Conservation (phyloP, 2,797 vertebrate species). For the Eutrigla gurnardus region DNA sequence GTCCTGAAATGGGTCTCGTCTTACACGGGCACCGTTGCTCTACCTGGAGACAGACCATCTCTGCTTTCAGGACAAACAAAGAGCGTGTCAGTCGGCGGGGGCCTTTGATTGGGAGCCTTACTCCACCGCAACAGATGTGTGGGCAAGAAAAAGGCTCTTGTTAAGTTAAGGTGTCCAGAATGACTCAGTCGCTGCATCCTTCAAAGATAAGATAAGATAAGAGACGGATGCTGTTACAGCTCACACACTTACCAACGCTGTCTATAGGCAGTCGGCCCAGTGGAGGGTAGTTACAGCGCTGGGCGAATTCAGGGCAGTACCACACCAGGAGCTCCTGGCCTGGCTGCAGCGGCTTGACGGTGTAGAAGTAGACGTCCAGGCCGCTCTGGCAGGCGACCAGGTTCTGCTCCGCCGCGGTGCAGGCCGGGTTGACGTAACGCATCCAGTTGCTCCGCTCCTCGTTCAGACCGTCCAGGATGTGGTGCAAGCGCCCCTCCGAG, state of each 20-base stretch:
- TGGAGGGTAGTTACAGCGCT: conserved; percentile 91
- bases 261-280: conserved; percentile 87
- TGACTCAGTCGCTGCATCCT: neutral
- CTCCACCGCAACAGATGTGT: conserved; percentile 47
- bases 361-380: conserved; percentile 95
- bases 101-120: conserved; percentile 54
- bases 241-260: conserved; percentile 85
- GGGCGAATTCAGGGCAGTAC: conserved; percentile 92
- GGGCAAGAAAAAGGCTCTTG: conserved; percentile 24
- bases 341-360: conserved; percentile 89
- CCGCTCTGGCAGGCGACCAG: conserved; percentile 94
- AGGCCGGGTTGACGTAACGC: conserved; percentile 93
- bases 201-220: neutral
- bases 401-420: conserved; percentile 89
- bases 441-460: conserved; percentile 97
- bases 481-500: conserved; percentile 88
- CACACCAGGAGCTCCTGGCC: conserved; percentile 95
- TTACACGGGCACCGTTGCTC: conserved; percentile 61
- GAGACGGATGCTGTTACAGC: neutral
- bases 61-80: conserved; percentile 78
- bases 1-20: conserved; percentile 67
- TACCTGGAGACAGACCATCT: conserved; percentile 71
- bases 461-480: conserved; percentile 93
- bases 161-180: conserved; percentile 14
- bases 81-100: conserved; percentile 56